Evolutionary conservation across 2,888 invertebrate species (phyloP).

Genomic region (Vandiemenella viatica): DNA sequence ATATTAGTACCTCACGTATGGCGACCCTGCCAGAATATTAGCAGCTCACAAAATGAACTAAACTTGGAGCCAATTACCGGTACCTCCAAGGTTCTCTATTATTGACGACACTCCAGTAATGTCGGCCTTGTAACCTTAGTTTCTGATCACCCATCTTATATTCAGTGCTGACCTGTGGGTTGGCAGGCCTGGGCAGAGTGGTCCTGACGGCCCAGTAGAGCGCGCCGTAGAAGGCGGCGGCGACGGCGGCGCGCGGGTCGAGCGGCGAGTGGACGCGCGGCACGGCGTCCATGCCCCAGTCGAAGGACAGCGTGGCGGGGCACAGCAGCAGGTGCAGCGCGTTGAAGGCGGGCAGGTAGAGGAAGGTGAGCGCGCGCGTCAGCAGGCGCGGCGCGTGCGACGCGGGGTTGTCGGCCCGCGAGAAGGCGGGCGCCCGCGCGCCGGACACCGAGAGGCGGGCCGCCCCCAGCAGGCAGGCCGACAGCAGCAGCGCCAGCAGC

Average conservation of each 20-base stretch:
- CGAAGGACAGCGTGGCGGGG: conserved; percentile 82
- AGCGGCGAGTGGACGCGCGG: conserved; percentile 63
- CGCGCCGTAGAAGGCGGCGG: conserved; percentile 56
- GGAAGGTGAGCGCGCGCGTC: conserved; percentile 76
- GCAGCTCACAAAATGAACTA: no score
- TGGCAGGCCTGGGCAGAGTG: background rate
- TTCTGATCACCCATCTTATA: no score
- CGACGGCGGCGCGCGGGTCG: conserved; percentile 66
- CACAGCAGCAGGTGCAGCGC: conserved; percentile 70
- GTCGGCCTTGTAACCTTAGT: no score
- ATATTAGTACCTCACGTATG: no score
- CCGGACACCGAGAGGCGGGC: conserved; percentile 64
- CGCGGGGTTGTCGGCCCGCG: conserved; percentile 90
- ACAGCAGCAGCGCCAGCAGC: conserved; percentile 37
- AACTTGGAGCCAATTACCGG: no score
- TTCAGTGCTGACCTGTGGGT: background rate
- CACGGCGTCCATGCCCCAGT: conserved; percentile 98
- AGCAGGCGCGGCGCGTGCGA: conserved; percentile 65
- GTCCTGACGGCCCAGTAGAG: conserved; percentile 11
- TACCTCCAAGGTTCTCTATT: no score
- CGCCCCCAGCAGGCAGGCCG: conserved; percentile 51
- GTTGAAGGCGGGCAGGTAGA: conserved; percentile 83
- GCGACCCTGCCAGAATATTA: no score
- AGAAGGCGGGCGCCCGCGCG: conserved; percentile 63
- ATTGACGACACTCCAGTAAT: no score